These are phyloP conservation scores for Triplophysa rosa DNA, from an alignment of 2,113 vertebrate genomes.

Conservation along the genomic window DNA sequence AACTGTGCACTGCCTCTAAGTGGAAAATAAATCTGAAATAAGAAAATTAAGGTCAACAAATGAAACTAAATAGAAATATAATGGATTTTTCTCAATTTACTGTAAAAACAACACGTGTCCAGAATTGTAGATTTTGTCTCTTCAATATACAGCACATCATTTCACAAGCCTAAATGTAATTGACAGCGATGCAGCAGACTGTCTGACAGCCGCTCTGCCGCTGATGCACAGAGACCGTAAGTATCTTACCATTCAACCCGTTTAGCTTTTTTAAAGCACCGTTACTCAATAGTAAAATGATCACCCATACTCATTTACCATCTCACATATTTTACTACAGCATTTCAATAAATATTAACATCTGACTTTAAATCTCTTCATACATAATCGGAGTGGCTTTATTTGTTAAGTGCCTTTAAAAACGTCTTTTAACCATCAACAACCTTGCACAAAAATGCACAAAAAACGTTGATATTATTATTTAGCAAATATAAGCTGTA, in stretches of 20 bases:
- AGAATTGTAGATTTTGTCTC: neutral
- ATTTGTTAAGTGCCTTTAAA: neutral
- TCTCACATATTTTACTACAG: slow-evolving; percentile 19
- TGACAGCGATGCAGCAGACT: neutral
- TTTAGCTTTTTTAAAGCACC: slow-evolving; percentile 39
- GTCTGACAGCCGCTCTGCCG: neutral
- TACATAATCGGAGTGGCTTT: neutral
- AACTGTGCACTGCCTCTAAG: neutral
- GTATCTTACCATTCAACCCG: slow-evolving; percentile 13
- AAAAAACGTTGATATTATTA: no score
- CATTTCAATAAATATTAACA: slow-evolving; percentile 23
- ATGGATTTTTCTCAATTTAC: neutral
- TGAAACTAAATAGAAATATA: neutral
- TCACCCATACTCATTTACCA: neutral
- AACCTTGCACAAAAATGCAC: neutral
- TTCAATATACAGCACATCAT: neutral
- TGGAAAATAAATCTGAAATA: neutral
- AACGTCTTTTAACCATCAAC: neutral
- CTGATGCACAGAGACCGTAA: slow-evolving; percentile 2
- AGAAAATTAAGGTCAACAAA: neutral
- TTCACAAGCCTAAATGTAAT: neutral
- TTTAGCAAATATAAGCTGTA: neutral
- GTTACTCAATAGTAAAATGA: slow-evolving; percentile 7
- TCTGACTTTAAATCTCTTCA: slow-evolving; percentile 17
- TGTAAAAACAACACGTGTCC: neutral